A percentile compares a stretch with the other conserved stretches of the same genome.
Evolutionary conservation across 1,140 invertebrate genomes (phyloP).

Genomic region (Drosophila lacertosa): DNA sequence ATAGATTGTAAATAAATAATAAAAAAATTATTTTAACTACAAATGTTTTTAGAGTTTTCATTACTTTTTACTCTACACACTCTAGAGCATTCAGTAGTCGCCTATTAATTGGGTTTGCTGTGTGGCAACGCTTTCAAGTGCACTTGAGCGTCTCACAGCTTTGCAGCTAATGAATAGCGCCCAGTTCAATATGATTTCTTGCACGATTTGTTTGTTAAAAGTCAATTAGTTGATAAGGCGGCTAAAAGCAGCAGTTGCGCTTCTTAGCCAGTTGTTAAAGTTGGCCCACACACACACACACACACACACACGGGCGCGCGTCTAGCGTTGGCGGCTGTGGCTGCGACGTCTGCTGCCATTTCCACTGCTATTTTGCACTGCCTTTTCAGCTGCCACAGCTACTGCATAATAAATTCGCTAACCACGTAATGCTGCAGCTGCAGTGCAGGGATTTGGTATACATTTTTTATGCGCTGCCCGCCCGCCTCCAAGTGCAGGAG

Average conservation of each 20-base stretch:
- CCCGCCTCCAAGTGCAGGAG: conserved; percentile 42
- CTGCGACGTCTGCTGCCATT: conserved; percentile 25
- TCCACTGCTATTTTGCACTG: not conserved
- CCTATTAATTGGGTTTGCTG: not conserved
- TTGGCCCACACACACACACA: conserved; percentile 14
- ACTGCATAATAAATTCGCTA: conserved; percentile 82
- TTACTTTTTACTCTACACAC: too few relatives aligned
- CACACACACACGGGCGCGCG: conserved; percentile 17
- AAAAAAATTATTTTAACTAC: too few relatives aligned
- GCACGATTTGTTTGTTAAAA: conserved; percentile 82
- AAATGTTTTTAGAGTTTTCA: too few relatives aligned
- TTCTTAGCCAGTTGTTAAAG: conserved; percentile 17
- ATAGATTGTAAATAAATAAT: too few relatives aligned
- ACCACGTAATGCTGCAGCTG: conserved; percentile 82
- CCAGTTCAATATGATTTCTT: conserved; percentile 78
- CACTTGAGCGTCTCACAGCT: conserved; percentile 52
- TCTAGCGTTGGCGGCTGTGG: conserved; percentile 56
- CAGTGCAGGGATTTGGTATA: conserved; percentile 80
- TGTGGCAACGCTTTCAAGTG: conserved; percentile 8
- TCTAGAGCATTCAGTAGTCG: conserved; percentile 23
- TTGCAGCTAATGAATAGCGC: conserved; percentile 64
- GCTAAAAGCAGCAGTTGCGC: conserved; percentile 16
- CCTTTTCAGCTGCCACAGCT: conserved; percentile 23
- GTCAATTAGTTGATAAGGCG: conserved; percentile 73
- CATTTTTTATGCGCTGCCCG: conserved; percentile 78